phyloP scores from a whole-genome alignment of 2,888 invertebrate species.

The Monochamus alternatus region DNA sequence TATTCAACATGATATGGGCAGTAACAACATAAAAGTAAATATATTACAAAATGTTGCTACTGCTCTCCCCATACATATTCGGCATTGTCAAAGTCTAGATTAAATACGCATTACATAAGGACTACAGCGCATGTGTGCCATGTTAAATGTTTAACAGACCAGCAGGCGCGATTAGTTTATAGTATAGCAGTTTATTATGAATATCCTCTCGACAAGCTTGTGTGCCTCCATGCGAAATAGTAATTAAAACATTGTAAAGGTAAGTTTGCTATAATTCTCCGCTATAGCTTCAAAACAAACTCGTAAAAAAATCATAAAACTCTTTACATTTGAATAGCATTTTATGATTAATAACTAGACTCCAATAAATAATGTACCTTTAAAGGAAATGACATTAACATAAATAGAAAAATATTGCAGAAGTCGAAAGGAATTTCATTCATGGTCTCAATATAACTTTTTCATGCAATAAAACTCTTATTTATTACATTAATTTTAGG shows the following conservation, averaged over 20 bases:
- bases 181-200: slow-evolving; percentile 29
- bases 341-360: no score
- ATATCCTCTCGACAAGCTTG: slow-evolving; percentile 21
- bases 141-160: slow-evolving; percentile 23
- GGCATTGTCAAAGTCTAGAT: slow-evolving; percentile 17
- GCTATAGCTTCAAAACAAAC: no score
- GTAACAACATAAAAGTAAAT: not conserved
- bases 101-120: slow-evolving; percentile 15
- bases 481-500: no score
- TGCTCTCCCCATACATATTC: not conserved
- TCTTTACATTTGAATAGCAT: not conserved
- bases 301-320: not conserved
- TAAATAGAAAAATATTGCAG: no score
- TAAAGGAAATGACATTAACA: no score
- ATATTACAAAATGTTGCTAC: not conserved
- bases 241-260: not conserved
- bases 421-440: no score
- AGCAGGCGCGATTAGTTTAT: slow-evolving; percentile 28
- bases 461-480: no score
- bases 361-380: no score
- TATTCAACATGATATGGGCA: not conserved
- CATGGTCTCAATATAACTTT: no score
- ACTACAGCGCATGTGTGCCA: slow-evolving; percentile 33
- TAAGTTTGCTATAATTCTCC: not conserved
- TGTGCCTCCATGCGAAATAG: slow-evolving; percentile 15